Conservation (phyloP, 2,797 vertebrate genomes). For the Gymnothorax javanicus region DNA sequence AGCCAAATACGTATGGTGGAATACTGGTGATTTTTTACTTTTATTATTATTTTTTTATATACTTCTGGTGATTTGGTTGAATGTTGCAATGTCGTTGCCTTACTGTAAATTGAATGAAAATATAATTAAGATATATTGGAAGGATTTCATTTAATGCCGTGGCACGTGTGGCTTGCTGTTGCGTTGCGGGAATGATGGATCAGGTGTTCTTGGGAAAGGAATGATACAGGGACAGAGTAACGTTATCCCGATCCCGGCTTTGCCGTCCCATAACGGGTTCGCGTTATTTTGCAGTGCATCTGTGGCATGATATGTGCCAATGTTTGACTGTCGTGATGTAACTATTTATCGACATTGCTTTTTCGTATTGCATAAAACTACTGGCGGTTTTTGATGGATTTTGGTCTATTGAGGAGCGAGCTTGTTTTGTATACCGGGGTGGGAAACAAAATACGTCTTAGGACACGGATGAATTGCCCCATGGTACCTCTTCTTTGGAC, state of each 20-base stretch:
- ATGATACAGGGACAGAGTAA: neutral
- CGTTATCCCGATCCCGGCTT: neutral
- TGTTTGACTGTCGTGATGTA: neutral
- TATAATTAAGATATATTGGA: neutral
- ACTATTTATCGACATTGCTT: no score
- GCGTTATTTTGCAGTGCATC: neutral
- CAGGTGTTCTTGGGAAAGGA: no score
- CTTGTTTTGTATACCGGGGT: neutral
- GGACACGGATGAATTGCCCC: neutral
- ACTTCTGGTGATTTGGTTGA: neutral
- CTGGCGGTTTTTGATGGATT: neutral
- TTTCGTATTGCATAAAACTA: neutral
- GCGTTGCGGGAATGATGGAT: neutral
- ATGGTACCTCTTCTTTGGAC: neutral
- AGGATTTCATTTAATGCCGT: neutral
- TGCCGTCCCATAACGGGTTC: neutral
- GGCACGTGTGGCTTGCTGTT: slow-evolving; percentile 1
- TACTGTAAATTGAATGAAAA: neutral
- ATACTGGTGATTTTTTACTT: neutral
- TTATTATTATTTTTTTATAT: neutral
- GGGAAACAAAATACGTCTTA: neutral
- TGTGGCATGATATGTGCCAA: neutral
- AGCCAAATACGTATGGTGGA: neutral
- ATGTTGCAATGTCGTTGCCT: neutral
- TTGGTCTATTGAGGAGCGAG: neutral